Conservation (phyloP, 2,113 vertebrate genomes). For the Vulpes vulpes region DNA sequence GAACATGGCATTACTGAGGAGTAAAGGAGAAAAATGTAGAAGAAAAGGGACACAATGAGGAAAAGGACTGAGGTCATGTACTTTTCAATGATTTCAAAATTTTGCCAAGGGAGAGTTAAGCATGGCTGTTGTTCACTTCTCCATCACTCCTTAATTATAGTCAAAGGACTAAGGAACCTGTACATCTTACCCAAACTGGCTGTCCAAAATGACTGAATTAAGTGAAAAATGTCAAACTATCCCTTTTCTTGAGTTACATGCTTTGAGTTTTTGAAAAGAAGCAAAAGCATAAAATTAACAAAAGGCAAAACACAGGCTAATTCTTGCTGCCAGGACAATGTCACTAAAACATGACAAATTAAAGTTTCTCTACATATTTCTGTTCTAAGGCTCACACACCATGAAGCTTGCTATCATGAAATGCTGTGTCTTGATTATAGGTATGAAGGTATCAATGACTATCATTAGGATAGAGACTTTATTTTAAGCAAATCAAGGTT, state of each 20-base stretch:
- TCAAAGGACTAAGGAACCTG: neutral
- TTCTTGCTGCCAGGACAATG: neutral
- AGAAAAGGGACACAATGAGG: neutral
- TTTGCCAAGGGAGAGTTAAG: neutral
- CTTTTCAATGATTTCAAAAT: neutral
- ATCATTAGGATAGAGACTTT: neutral
- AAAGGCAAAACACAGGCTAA: neutral
- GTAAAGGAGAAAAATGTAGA: neutral
- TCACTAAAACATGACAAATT: neutral
- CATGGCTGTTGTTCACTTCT: neutral
- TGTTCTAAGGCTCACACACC: neutral
- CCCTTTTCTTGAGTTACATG: neutral
- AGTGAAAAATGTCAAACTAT: neutral
- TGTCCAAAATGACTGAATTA: slow-evolving; percentile 28
- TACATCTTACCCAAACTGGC: neutral
- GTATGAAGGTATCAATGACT: neutral
- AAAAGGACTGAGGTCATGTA: neutral
- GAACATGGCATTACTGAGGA: neutral
- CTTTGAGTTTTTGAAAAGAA: slow-evolving; percentile 4
- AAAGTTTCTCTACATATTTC: neutral
- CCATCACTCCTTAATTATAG: neutral
- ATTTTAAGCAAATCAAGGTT: slow-evolving; percentile 55
- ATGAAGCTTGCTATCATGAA: neutral
- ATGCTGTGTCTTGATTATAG: neutral
- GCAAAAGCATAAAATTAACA: neutral